Percentiles rank a stretch among this genome's conserved stretches.
These are phyloP conservation scores for Criorhina ranunculi DNA, from an alignment of 2,888 invertebrate species.

Conservation along the genomic window DNA sequence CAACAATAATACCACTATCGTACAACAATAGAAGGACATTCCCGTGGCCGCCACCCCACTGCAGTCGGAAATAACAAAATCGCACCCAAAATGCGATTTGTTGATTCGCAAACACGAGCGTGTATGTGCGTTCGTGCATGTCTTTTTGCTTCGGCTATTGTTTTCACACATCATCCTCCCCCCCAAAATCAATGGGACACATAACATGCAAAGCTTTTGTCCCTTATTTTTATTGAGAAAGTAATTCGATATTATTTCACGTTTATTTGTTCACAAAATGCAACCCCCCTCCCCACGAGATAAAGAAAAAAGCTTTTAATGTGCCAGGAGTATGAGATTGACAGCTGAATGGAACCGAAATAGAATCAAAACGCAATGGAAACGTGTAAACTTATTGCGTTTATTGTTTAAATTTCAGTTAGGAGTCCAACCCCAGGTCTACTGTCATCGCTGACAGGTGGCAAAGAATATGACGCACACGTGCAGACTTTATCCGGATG, in stretches of 20 bases:
- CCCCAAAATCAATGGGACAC: not conserved
- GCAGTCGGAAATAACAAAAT: conserved; percentile 31
- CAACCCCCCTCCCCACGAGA: conserved; percentile 12
- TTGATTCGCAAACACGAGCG: conserved; percentile 62
- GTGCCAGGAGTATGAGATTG: conserved; percentile 22
- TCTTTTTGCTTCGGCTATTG: conserved; percentile 53
- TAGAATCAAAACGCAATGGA: conserved; percentile 65
- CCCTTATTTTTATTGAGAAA: conserved; percentile 52
- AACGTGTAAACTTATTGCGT: conserved; percentile 68
- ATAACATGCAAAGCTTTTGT: conserved; percentile 66
- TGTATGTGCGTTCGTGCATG: conserved; percentile 52
- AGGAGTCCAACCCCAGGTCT: not conserved
- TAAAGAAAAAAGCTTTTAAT: conserved; percentile 66
- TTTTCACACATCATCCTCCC: conserved; percentile 41
- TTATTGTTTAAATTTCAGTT: conserved; percentile 58
- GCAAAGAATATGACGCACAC: conserved; percentile 65
- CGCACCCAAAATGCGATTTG: conserved; percentile 56
- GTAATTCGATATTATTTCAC: conserved; percentile 72
- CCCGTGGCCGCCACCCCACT: not conserved
- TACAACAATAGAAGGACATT: conserved; percentile 55
- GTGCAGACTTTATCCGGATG: conserved; percentile 30
- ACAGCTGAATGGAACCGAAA: conserved; percentile 69
- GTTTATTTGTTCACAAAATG: conserved; percentile 59
- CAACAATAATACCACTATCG: conserved; percentile 47
- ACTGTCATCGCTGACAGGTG: conserved; percentile 62